A percentile compares a stretch with the other conserved stretches of the same genome.
Evolutionary conservation across 2,797 vertebrate species (phyloP).

Genomic region (Syngnathus acus): DNA sequence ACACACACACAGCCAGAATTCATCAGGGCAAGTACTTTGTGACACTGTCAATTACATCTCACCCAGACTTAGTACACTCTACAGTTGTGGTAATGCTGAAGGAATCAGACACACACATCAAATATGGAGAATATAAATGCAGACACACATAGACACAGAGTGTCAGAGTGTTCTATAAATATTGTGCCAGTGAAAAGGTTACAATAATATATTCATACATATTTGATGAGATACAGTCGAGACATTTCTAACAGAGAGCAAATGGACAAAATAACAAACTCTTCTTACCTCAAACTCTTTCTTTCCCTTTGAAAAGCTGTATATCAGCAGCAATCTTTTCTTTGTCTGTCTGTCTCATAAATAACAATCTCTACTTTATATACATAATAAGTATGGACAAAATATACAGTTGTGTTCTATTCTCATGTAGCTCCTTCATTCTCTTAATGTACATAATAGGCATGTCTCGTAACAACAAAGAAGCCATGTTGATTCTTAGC

Average conservation of each 20-base stretch:
- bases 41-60: conserved; percentile 18
- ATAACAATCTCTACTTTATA: not conserved
- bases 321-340: conserved; percentile 7
- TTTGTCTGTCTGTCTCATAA: not conserved
- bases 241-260: conserved; percentile 26
- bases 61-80: not conserved
- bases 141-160: conserved; percentile 7
- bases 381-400: not conserved
- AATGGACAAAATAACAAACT: conserved; percentile 11
- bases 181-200: conserved; percentile 41
- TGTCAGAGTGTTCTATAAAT: conserved; percentile 22
- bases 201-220: conserved; percentile 26
- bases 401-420: not conserved
- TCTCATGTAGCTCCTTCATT: not conserved
- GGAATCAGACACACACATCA: not conserved
- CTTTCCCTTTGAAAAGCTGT: conserved; percentile 1
- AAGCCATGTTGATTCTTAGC: not conserved
- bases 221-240: conserved; percentile 32
- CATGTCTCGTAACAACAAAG: not conserved
- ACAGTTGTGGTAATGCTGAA: not conserved
- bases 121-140: conserved; percentile 5
- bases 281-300: not conserved
- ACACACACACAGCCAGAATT: conserved; percentile 18
- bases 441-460: not conserved
- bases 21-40: conserved; percentile 31